A percentile compares a stretch with the other conserved stretches of the same genome.
Conservation (phyloP, 1,140 invertebrate species). For the Epicauta chinensis region DNA sequence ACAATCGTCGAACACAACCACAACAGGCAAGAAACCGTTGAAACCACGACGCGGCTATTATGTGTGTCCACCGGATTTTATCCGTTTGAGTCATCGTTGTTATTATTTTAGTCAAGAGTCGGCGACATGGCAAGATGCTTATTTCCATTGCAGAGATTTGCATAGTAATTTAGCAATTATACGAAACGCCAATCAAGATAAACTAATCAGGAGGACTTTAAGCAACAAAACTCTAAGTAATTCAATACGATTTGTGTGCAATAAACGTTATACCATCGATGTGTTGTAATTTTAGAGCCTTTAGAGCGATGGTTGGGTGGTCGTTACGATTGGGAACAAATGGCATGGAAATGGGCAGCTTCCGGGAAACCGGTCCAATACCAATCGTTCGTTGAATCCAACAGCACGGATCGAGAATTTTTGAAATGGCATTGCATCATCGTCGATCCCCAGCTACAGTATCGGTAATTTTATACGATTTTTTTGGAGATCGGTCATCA, state of each 20-base stretch:
- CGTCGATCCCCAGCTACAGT: conserved; percentile 14
- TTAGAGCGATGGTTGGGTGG: conserved; percentile 70
- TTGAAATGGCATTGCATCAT: conserved; percentile 20
- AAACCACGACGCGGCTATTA: conserved; percentile 37
- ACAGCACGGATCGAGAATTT: conserved; percentile 5
- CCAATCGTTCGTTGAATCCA: conserved; percentile 21
- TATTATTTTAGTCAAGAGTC: conserved; percentile 65
- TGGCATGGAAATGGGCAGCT: conserved; percentile 64
- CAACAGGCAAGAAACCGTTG: background rate
- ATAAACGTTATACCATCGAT: too few species aligned
- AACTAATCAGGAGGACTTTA: conserved; percentile 58
- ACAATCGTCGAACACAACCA: background rate
- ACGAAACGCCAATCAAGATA: conserved; percentile 60
- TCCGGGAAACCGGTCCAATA: conserved; percentile 46
- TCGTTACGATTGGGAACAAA: conserved; percentile 59
- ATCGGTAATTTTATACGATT: conserved; percentile 4
- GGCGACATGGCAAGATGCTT: conserved; percentile 63
- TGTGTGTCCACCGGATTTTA: conserved; percentile 63
- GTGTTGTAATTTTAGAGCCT: conserved; percentile 46
- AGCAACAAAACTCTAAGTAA: conserved; percentile 42
- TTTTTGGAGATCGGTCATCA: too few species aligned
- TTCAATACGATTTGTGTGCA: too few species aligned
- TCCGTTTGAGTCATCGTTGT: conserved; percentile 64
- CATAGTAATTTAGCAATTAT: conserved; percentile 61
- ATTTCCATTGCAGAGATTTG: conserved; percentile 62